Conservation (phyloP, 2,797 vertebrate genomes). For the Otus scops region DNA sequence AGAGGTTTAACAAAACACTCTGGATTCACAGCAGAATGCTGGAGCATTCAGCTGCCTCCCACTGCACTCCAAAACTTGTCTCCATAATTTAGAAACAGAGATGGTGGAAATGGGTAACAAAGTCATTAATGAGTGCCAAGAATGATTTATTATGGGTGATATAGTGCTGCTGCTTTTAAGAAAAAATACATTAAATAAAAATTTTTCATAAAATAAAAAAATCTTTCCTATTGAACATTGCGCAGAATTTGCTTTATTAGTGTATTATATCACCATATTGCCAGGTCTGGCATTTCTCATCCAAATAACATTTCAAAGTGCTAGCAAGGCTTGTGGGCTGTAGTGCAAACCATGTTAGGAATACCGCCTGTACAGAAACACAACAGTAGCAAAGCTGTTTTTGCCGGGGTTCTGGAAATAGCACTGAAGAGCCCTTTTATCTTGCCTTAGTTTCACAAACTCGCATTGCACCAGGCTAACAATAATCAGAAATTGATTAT, state of each 20-base stretch:
- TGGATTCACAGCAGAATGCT: constrained; percentile 12
- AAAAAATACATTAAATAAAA: constrained; percentile 17
- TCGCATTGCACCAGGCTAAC: not conserved
- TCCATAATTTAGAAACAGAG: constrained; percentile 33
- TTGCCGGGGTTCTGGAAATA: not conserved
- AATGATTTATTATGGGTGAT: constrained; percentile 30
- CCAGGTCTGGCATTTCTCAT: constrained; percentile 17
- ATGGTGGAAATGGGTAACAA: constrained; percentile 22
- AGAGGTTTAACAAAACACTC: constrained; percentile 7
- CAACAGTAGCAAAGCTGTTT: not conserved
- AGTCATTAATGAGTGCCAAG: not conserved
- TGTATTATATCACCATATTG: not conserved
- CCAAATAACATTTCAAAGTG: not conserved
- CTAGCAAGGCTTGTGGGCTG: not conserved
- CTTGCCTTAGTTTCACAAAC: not conserved
- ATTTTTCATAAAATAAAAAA: constrained; percentile 22
- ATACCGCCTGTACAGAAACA: not conserved
- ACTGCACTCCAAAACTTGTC: not conserved
- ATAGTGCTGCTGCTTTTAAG: not conserved
- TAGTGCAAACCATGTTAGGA: not conserved
- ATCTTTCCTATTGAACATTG: constrained; percentile 1
- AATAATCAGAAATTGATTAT: not conserved
- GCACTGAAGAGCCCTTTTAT: not conserved
- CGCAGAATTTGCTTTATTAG: constrained; percentile 21
- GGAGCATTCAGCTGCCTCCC: not conserved